Evolutionary conservation across 2,797 vertebrate genomes (phyloP).

Genomic region (Halcyon badia): DNA sequence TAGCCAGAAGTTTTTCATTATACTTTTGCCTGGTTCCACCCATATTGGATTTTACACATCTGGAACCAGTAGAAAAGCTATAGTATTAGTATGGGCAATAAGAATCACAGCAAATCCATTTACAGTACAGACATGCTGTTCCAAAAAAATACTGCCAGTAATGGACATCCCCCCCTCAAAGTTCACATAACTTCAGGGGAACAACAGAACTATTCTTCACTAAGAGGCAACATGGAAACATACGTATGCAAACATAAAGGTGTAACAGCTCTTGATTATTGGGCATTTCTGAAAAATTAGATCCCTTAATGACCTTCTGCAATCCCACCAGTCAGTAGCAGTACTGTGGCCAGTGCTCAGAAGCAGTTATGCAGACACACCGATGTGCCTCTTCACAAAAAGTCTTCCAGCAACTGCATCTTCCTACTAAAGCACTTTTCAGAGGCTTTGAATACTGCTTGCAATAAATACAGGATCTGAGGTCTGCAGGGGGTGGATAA

Average conservation of each 20-base stretch:
- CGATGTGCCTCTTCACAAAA: neutral
- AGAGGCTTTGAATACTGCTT: neutral
- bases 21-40: neutral
- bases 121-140: neutral
- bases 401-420: neutral
- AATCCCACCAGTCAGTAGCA: neutral
- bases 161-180: neutral
- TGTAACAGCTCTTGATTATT: neutral
- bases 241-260: neutral
- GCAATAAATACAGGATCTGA: neutral
- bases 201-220: neutral
- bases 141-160: neutral
- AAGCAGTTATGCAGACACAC: neutral
- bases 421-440: conserved; percentile 18
- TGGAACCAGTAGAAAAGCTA: conserved; percentile 40
- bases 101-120: conserved; percentile 37
- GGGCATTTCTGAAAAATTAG: neutral
- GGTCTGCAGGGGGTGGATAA: conserved; percentile 16
- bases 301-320: neutral
- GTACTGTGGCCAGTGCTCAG: neutral
- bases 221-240: neutral
- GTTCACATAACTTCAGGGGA: neutral
- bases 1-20: conserved; percentile 41
- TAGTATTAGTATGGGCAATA: neutral
- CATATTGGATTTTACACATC: neutral